These are phyloP conservation scores for Panopea generosa DNA, from an alignment of 2,888 invertebrate species.

Conservation along the genomic window DNA sequence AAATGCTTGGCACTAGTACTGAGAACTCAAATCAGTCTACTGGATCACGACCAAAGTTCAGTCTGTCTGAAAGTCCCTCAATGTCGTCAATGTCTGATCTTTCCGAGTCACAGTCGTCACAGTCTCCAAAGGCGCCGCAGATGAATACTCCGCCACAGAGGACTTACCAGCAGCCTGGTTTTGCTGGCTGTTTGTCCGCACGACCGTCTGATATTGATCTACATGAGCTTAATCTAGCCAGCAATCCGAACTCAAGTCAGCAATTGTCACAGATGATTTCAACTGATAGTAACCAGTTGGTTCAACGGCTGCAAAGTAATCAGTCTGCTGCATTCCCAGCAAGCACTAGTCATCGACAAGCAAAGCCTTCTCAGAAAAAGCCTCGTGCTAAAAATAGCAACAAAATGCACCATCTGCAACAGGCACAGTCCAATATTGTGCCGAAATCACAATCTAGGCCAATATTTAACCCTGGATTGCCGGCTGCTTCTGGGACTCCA, in stretches of 20 bases:
- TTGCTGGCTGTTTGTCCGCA: constrained; percentile 4
- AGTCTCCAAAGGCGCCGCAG: constrained; percentile 1
- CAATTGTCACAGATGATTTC: constrained; percentile 28
- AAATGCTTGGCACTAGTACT: neutral
- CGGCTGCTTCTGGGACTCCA: neutral
- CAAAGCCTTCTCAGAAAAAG: neutral
- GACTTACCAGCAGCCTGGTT: neutral
- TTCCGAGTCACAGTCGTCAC: constrained; percentile 47
- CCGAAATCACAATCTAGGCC: neutral
- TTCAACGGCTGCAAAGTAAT: neutral
- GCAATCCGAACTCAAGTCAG: constrained; percentile 35
- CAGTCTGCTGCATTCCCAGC: neutral
- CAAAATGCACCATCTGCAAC: neutral
- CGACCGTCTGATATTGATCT: constrained; percentile 62
- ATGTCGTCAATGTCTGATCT: constrained; percentile 25
- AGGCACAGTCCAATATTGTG: neutral
- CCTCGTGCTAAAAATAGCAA: neutral
- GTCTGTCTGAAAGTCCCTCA: constrained; percentile 38
- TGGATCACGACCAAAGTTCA: constrained; percentile 33
- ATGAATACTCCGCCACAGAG: neutral
- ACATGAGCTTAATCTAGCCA: constrained; percentile 52
- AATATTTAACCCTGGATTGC: constrained; percentile 9
- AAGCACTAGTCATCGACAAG: neutral
- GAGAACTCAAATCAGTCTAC: neutral
- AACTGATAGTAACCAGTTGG: neutral